phyloP scores from a whole-genome alignment of 2,888 invertebrate species.

The Diarsia rubi region DNA sequence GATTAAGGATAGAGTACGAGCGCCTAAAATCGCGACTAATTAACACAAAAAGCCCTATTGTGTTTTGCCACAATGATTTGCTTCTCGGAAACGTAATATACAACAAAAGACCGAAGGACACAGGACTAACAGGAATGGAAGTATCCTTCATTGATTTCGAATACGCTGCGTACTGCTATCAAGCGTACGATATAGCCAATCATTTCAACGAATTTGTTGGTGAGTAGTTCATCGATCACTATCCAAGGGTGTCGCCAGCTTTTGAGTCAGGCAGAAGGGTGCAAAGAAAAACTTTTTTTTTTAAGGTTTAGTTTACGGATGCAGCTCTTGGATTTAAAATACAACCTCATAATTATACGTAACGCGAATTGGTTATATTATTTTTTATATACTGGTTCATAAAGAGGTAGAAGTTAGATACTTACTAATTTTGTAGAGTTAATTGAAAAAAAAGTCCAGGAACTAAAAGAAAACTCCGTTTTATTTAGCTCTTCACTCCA shows the following conservation, averaged over 20 bases:
- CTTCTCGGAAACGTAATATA: slow-evolving; percentile 98
- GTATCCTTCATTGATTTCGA: slow-evolving; percentile 99
- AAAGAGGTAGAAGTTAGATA: not conserved
- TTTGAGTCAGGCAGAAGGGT: not conserved
- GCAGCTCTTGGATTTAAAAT: not conserved
- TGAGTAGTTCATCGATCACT: slow-evolving; percentile 79
- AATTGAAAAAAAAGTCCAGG: not conserved
- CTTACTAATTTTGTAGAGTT: not conserved
- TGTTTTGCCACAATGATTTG: slow-evolving; percentile 99
- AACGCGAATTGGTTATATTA: not conserved
- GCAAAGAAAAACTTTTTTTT: not conserved
- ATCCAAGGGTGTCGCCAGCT: not conserved
- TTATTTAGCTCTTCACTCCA: not conserved
- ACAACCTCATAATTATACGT: not conserved
- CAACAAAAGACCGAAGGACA: slow-evolving; percentile 86
- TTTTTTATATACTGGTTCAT: not conserved
- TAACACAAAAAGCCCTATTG: slow-evolving; percentile 93
- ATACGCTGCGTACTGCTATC: slow-evolving; percentile 98
- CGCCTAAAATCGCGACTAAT: slow-evolving; percentile 92
- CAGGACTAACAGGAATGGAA: slow-evolving; percentile 64
- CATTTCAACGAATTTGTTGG: slow-evolving; percentile 99
- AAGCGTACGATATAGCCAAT: slow-evolving; percentile 99
- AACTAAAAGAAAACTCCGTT: not conserved
- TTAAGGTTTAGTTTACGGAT: not conserved
- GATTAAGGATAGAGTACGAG: slow-evolving; percentile 93